These are phyloP conservation scores for Scotopteryx bipunctaria DNA, from an alignment of 2,888 invertebrate species.

Conservation along the genomic window DNA sequence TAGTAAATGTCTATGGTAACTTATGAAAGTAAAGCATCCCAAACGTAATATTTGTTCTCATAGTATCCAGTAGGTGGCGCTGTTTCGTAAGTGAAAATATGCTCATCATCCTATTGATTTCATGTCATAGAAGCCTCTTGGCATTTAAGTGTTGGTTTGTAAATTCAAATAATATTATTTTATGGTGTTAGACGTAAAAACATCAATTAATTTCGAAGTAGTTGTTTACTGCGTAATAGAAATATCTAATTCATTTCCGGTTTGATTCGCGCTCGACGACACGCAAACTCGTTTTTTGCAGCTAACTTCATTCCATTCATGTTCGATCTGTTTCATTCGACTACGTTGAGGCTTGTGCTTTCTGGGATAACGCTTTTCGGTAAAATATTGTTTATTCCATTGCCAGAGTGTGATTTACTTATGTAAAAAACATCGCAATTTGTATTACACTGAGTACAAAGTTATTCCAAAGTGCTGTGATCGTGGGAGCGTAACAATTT, in stretches of 20 bases:
- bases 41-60: neutral
- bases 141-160: neutral
- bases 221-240: conserved; percentile 52
- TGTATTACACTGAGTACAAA: conserved; percentile 50
- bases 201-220: neutral
- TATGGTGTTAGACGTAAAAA: neutral
- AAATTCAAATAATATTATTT: conserved; percentile 8
- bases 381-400: conserved; percentile 71
- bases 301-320: conserved; percentile 77
- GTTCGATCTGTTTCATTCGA: conserved; percentile 79
- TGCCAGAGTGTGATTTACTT: conserved; percentile 48
- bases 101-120: too few species aligned
- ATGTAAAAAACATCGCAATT: conserved; percentile 36
- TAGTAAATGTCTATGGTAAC: neutral
- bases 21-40: neutral
- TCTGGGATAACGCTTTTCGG: conserved; percentile 78
- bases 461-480: conserved; percentile 48
- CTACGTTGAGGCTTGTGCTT: conserved; percentile 78
- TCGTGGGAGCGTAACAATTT: conserved; percentile 58
- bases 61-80: conserved; percentile 25
- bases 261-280: conserved; percentile 75
- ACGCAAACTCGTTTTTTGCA: conserved; percentile 62
- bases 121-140: neutral
- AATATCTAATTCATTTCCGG: conserved; percentile 56
- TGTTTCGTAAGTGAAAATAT: neutral